phyloP scores from a whole-genome alignment of 2,888 invertebrate species.

The Drosophila setosimentum region DNA sequence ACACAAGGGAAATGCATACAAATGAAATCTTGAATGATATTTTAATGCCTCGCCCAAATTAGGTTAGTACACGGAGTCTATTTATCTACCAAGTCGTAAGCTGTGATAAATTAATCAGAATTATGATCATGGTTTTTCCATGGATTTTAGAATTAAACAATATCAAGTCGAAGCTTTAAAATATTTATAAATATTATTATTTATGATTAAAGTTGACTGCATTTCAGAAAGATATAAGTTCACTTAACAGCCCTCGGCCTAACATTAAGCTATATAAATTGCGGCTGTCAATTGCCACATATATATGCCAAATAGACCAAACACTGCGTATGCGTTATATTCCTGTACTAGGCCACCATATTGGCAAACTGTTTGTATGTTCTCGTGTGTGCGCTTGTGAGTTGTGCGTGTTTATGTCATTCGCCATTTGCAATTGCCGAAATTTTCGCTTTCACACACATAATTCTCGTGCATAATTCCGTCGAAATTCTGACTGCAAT shows the following conservation, averaged over 20 bases:
- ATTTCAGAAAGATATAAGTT: not conserved
- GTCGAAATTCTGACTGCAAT: conserved; percentile 62
- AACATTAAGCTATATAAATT: conserved; percentile 10
- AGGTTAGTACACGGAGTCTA: conserved; percentile 45
- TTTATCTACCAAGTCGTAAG: conserved; percentile 2
- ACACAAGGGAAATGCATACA: conserved; percentile 38
- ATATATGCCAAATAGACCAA: conserved; percentile 37
- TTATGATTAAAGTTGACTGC: not conserved
- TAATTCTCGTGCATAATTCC: conserved; percentile 70
- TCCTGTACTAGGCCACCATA: conserved; percentile 22
- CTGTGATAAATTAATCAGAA: conserved; percentile 21
- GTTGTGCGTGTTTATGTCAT: conserved; percentile 37
- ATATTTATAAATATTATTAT: not conserved
- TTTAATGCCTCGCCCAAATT: conserved; percentile 62
- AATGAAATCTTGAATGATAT: conserved; percentile 38
- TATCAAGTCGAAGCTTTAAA: not conserved
- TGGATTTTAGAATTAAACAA: not conserved
- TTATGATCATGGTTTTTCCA: not conserved
- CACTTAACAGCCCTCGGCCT: not conserved
- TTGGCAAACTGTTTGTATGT: conserved; percentile 38
- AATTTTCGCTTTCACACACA: conserved; percentile 77
- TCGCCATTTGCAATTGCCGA: conserved; percentile 57
- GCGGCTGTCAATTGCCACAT: conserved; percentile 36
- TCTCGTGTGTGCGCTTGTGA: conserved; percentile 8
- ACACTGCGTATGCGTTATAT: conserved; percentile 58